Percentiles rank a stretch among this genome's conserved stretches.
Evolutionary conservation across 2,797 vertebrate genomes (phyloP).

Genomic region (Megaceryle alcyon): DNA sequence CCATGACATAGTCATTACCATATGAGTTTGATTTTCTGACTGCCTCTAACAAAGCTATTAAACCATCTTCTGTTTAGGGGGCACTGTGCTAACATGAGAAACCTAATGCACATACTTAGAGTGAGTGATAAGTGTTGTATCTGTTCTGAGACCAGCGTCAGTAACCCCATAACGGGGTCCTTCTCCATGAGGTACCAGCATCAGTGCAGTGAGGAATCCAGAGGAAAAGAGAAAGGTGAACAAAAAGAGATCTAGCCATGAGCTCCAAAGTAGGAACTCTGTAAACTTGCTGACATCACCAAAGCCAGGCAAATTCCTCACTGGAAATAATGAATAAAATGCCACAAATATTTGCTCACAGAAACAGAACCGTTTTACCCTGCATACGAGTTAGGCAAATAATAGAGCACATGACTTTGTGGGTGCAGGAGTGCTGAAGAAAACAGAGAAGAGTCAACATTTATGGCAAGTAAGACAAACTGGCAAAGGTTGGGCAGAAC

Average conservation of each 20-base stretch:
- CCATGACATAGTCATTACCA: fast-evolving
- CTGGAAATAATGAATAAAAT: slow-evolving; percentile 51
- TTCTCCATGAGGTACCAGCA: neutral
- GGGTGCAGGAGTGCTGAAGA: slow-evolving; percentile 39
- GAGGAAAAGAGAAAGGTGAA: neutral
- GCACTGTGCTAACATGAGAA: neutral
- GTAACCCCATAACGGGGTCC: neutral
- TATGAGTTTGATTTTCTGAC: neutral
- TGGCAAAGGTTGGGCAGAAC: neutral
- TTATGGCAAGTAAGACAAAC: neutral
- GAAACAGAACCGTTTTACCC: slow-evolving; percentile 33
- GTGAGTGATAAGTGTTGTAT: neutral
- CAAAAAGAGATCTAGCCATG: neutral
- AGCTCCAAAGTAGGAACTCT: neutral
- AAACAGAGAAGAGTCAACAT: slow-evolving; percentile 21
- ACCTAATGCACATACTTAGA: neutral
- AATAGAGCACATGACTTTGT: slow-evolving; percentile 42
- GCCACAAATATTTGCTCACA: slow-evolving; percentile 35
- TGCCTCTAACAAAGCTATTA: neutral
- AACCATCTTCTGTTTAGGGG: neutral
- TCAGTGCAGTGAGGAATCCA: neutral
- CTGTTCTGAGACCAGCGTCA: neutral
- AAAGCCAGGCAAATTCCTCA: slow-evolving; percentile 33
- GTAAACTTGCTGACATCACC: neutral
- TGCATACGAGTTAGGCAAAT: slow-evolving; percentile 32